phyloP scores from a whole-genome alignment of 2,113 vertebrate genomes.

The Mungos mungo region DNA sequence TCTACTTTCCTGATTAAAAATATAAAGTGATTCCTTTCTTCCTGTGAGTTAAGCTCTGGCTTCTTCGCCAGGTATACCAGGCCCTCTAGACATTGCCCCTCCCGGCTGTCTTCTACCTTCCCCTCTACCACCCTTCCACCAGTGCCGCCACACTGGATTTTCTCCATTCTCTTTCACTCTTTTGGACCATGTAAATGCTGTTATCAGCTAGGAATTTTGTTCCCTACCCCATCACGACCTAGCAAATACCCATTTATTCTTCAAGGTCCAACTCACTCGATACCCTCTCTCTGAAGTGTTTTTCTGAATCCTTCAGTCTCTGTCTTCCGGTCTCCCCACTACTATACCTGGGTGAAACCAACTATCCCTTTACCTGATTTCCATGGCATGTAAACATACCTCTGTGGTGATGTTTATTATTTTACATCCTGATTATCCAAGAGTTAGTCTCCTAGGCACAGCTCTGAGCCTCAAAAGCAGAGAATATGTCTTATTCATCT shows the following conservation, averaged over 20 bases:
- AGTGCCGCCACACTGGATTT: background rate
- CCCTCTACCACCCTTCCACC: background rate
- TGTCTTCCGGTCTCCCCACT: accelerated
- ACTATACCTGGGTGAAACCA: background rate
- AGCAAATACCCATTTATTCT: background rate
- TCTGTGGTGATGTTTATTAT: background rate
- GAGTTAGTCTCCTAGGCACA: slow-evolving; percentile 2
- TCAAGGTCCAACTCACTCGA: background rate
- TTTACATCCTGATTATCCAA: background rate
- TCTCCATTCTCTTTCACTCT: background rate
- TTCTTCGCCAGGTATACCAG: background rate
- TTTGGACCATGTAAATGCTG: background rate
- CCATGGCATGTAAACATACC: background rate
- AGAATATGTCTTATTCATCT: background rate
- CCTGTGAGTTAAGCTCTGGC: background rate
- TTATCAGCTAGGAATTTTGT: background rate
- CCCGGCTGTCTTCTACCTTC: background rate
- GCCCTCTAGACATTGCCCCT: background rate
- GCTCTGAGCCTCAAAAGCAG: background rate
- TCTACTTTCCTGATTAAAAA: slow-evolving; percentile 35
- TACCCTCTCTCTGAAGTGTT: background rate
- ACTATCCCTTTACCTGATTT: background rate
- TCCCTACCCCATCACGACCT: background rate
- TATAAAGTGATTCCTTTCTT: background rate
- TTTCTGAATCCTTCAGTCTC: background rate